Evolutionary conservation across 1,140 invertebrate genomes (phyloP), one percentile per base, ranked within the genome.

Genomic region (Colletes gigas): DNA sequence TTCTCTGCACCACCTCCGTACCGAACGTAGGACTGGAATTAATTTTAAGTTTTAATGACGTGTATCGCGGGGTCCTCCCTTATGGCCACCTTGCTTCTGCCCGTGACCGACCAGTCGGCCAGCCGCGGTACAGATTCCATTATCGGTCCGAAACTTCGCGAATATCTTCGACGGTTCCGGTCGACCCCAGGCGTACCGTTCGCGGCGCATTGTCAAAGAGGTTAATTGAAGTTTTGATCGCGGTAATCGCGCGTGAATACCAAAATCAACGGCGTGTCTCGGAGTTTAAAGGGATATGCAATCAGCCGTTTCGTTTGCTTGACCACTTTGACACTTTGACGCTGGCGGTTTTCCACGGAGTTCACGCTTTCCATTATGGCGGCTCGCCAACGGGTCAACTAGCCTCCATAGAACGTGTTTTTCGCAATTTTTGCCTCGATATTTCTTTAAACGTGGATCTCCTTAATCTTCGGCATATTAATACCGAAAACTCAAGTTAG

Each of bases 11-110:
- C 66, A 50, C 65, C 39, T 70, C 19, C 74, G 54, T 10, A 41
- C 50, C 62, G 83, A 71, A 74, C 66, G 82, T 82, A 72, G 74
- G 82, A 81, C 82, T 80, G 79, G 87, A 92, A 92, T 92, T 91
- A 92, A 92, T 92, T 92, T 90, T 86, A 92, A 92, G 89, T 92
- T 91, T 92, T 92, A 92, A 92, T 92, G 88, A 88, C 91, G 89
- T 85, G 75, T 87, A 90, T 90, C 78, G 81, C 82, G 83, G 30
- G 81, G 74, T 72, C 74, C 78, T 88, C 86, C 89, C 90, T 91
- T 89, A 90, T 88, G 81, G 80, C 88, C 88, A 89, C 87, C 89
- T 90, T 89, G 63, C 72, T 59, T 54, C 63, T 39, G 71, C 59
- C 68, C 70, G 19, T 68, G 75, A 59, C 76, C 62, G 57, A 41